Evolutionary conservation across 2,888 invertebrate species (phyloP).

Genomic region (Rugalucina vietnamica): DNA sequence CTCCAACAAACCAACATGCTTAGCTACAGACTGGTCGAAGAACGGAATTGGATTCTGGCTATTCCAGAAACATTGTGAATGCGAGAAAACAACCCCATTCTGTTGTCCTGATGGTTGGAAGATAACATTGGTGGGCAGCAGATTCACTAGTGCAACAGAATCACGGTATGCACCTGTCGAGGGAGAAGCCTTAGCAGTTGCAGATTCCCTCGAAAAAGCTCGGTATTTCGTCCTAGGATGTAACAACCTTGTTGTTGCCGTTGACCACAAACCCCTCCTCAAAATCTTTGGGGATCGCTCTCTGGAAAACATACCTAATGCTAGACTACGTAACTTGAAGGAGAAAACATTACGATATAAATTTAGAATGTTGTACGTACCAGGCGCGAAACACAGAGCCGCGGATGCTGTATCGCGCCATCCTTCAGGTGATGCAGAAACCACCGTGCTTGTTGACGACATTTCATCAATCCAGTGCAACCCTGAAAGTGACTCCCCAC

Average conservation of each 20-base stretch:
- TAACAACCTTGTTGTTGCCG: conserved; percentile 40
- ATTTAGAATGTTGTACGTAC: conserved; percentile 41
- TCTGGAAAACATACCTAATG: conserved; percentile 40
- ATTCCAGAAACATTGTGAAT: conserved; percentile 43
- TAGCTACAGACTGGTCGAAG: conserved; percentile 70
- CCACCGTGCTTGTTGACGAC: conserved; percentile 30
- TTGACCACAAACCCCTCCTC: conserved; percentile 48
- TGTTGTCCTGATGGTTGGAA: conserved; percentile 56
- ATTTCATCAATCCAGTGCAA: no score
- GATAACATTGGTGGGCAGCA: conserved; percentile 49
- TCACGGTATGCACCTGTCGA: conserved; percentile 12
- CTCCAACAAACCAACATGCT: conserved; percentile 59
- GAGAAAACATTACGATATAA: conserved; percentile 46
- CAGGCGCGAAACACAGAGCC: conserved; percentile 44
- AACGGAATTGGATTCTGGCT: conserved; percentile 56
- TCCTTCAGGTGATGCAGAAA: conserved; percentile 42
- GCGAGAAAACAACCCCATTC: conserved; percentile 25
- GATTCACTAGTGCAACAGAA: conserved; percentile 46
- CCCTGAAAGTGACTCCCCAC: no score
- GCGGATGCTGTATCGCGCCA: conserved; percentile 58
- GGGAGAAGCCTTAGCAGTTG: conserved; percentile 9
- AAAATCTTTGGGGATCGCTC: conserved; percentile 43
- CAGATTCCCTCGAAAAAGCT: conserved; percentile 30
- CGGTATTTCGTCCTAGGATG: conserved; percentile 45
- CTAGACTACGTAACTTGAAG: conserved; percentile 41